Evolutionary conservation across 1,140 invertebrate species (phyloP).

Genomic region (Laodelphax striatellus): DNA sequence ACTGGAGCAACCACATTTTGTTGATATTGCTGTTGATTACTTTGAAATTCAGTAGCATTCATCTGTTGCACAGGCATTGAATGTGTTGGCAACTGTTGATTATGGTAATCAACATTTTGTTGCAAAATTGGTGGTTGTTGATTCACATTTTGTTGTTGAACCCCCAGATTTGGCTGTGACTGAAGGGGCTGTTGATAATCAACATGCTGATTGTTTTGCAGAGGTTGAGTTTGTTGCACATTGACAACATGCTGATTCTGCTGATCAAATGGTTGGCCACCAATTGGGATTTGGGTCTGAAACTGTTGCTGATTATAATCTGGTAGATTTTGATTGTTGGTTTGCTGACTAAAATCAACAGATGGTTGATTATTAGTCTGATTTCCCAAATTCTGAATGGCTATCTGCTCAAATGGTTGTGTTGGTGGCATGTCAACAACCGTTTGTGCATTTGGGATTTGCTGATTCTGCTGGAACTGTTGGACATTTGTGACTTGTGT

Average conservation of each 20-base stretch:
- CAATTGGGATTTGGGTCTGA: no score
- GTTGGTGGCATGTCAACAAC: slow-evolving; percentile 26
- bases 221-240: no score
- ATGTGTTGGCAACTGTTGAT: no score
- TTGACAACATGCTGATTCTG: no score
- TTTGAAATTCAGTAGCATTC: no score
- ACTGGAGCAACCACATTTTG: no score
- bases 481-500: background rate
- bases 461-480: slow-evolving; percentile 19
- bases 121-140: slow-evolving; percentile 11
- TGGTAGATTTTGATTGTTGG: no score
- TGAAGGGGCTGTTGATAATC: slow-evolving; percentile 16
- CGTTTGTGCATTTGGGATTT: slow-evolving; percentile 25
- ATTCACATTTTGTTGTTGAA: slow-evolving; percentile 1
- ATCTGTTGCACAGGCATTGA: no score
- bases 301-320: no score
- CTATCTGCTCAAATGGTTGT: slow-evolving; percentile 20
- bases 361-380: slow-evolving; percentile 15
- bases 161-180: slow-evolving; percentile 8
- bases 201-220: slow-evolving; percentile 12
- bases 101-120: slow-evolving; percentile 7
- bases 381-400: no score
- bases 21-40: no score
- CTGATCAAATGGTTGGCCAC: no score
- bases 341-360: slow-evolving; percentile 20